phyloP scores from a whole-genome alignment of 2,888 invertebrate genomes.

The Nycteola revayana region DNA sequence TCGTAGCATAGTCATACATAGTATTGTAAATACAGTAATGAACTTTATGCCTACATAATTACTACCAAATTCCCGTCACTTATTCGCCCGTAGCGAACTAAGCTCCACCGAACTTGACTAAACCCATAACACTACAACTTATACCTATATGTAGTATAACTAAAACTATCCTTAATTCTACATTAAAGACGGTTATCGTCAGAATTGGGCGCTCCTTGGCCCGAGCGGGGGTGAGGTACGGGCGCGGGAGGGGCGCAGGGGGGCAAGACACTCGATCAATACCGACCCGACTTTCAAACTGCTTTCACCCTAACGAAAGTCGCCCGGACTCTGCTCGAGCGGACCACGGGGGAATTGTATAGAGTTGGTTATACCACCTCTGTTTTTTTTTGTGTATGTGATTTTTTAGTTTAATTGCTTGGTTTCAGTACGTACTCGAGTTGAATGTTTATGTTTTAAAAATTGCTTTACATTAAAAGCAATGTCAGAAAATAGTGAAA shows the following conservation, averaged over 20 bases:
- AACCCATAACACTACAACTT: slow-evolving; percentile 9
- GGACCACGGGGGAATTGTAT: slow-evolving; percentile 42
- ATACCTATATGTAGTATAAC: slow-evolving; percentile 10
- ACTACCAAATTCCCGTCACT: too few species aligned
- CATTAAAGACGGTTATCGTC: slow-evolving; percentile 59
- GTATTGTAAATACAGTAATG: too few species aligned
- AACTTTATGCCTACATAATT: too few species aligned
- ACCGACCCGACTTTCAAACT: slow-evolving; percentile 82
- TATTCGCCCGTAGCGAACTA: slow-evolving; percentile 1
- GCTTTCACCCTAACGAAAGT: slow-evolving; percentile 82
- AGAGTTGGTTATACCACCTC: slow-evolving; percentile 47
- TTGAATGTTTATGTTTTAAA: too few species aligned
- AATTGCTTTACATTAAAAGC: neutral
- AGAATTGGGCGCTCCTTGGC: slow-evolving; percentile 70
- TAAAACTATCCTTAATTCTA: slow-evolving; percentile 37
- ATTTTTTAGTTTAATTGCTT: too few species aligned
- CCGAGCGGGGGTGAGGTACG: slow-evolving; percentile 34
- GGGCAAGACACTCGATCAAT: slow-evolving; percentile 81
- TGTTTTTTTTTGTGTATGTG: neutral
- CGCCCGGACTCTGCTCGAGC: slow-evolving; percentile 72
- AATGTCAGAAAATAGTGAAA: neutral
- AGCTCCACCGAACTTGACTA: slow-evolving; percentile 7
- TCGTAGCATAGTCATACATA: too few species aligned
- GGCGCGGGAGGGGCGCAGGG: slow-evolving; percentile 44
- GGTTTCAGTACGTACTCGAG: too few species aligned